Evolutionary conservation across 1,140 invertebrate genomes (phyloP).

Genomic region (Brachionus calyciflorus): DNA sequence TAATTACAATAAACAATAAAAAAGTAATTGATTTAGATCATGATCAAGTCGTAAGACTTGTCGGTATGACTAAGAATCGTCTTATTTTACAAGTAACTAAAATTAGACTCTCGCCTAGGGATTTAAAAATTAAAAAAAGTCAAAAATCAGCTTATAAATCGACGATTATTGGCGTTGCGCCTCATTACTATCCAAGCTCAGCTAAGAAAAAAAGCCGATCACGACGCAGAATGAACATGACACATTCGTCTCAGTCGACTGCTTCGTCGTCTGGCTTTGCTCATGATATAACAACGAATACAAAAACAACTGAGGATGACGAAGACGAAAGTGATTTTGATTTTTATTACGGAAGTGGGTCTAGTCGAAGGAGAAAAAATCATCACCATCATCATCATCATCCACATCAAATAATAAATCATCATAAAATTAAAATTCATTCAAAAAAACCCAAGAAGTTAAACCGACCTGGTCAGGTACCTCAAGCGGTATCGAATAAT

Average conservation of each 20-base stretch:
- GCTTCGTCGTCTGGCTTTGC: constrained; percentile 27
- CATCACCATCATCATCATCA: constrained; percentile 3
- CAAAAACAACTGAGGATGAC: constrained; percentile 29
- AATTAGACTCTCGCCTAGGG: background rate
- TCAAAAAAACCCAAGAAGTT: background rate
- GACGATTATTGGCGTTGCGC: constrained; percentile 10
- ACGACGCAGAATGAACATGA: background rate
- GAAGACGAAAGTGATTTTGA: constrained; percentile 31
- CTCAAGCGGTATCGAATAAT: background rate
- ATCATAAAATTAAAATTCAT: background rate
- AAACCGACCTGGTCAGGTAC: background rate
- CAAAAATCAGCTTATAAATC: background rate
- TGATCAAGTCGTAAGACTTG: constrained; percentile 40
- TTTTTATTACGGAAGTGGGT: constrained; percentile 14
- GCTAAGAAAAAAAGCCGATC: constrained; percentile 14
- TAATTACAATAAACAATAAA: constrained; percentile 38
- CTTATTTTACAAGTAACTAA: constrained; percentile 32
- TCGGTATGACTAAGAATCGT: constrained; percentile 8
- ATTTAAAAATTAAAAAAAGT: background rate
- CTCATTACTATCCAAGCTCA: constrained; percentile 7
- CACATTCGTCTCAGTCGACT: constrained; percentile 19
- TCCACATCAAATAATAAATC: too few relatives aligned
- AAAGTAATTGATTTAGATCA: constrained; percentile 44
- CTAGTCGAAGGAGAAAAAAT: background rate
- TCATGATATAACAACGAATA: constrained; percentile 13